Conservation (phyloP, 1,140 invertebrate genomes). For the Alviniconcha marisindica region DNA sequence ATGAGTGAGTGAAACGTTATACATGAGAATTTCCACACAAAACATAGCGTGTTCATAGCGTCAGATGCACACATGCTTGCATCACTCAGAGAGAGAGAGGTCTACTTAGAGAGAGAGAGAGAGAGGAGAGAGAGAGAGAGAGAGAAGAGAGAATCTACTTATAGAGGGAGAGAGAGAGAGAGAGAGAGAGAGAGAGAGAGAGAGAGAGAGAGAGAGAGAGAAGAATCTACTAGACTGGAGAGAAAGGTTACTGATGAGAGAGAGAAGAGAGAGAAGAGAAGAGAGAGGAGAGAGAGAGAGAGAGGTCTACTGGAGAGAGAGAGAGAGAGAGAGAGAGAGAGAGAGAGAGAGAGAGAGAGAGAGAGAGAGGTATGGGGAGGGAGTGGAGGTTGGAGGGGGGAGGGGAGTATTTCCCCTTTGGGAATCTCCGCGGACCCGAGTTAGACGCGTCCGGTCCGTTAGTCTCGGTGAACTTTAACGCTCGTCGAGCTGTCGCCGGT, state of each 20-base stretch:
- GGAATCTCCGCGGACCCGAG: no score
- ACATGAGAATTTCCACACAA: no score
- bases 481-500: no score
- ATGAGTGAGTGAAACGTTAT: no score
- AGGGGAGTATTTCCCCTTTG: no score
- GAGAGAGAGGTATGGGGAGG: not conserved
- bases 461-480: no score
- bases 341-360: constrained; percentile 11
- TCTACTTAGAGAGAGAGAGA: no score
- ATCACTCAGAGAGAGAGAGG: no score
- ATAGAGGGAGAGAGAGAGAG: not conserved
- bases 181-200: constrained; percentile 19
- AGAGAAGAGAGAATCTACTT: not conserved
- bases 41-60: no score
- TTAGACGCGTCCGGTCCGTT: no score
- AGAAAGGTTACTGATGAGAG: not conserved
- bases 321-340: constrained; percentile 24
- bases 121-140: constrained; percentile 23
- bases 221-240: not conserved
- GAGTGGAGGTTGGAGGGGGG: no score
- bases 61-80: no score
- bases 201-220: constrained; percentile 14
- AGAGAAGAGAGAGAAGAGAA: not conserved
- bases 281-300: constrained; percentile 23
- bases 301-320: not conserved